These are phyloP conservation scores for Thyatira batis DNA, from an alignment of 2,888 invertebrate genomes.

Conservation along the genomic window DNA sequence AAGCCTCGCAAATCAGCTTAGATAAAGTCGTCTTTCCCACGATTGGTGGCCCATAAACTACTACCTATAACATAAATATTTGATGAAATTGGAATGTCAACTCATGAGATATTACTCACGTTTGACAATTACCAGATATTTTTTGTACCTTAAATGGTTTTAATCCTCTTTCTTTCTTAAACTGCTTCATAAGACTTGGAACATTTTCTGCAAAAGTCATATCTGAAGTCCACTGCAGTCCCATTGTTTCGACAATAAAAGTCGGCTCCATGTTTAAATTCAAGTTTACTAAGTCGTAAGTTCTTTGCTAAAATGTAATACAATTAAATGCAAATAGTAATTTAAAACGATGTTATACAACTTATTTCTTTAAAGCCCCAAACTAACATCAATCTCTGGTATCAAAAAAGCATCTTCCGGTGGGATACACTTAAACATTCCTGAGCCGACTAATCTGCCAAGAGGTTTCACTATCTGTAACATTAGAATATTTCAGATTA, in stretches of 20 bases:
- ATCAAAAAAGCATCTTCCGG: constrained; percentile 82
- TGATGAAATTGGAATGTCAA: neutral
- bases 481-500: constrained; percentile 10
- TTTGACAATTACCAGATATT: too few species aligned
- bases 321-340: constrained; percentile 4
- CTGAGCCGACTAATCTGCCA: constrained; percentile 76
- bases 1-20: constrained; percentile 79
- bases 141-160: constrained; percentile 77
- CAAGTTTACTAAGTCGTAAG: constrained; percentile 80
- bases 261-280: constrained; percentile 83
- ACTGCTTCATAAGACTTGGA: constrained; percentile 72
- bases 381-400: constrained; percentile 67
- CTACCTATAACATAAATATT: constrained; percentile 41
- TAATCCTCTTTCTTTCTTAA: constrained; percentile 77
- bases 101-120: too few species aligned
- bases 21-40: constrained; percentile 85
- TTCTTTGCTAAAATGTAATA: constrained; percentile 70
- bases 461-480: constrained; percentile 82
- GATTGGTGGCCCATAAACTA: constrained; percentile 86
- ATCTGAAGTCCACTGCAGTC: constrained; percentile 79
- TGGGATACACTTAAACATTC: constrained; percentile 79
- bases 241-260: constrained; percentile 78
- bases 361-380: too few species aligned
- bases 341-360: constrained; percentile 3
- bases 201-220: constrained; percentile 73